Evolutionary conservation across 2,113 vertebrate genomes (phyloP).

Genomic region (Donacobius atricapilla): DNA sequence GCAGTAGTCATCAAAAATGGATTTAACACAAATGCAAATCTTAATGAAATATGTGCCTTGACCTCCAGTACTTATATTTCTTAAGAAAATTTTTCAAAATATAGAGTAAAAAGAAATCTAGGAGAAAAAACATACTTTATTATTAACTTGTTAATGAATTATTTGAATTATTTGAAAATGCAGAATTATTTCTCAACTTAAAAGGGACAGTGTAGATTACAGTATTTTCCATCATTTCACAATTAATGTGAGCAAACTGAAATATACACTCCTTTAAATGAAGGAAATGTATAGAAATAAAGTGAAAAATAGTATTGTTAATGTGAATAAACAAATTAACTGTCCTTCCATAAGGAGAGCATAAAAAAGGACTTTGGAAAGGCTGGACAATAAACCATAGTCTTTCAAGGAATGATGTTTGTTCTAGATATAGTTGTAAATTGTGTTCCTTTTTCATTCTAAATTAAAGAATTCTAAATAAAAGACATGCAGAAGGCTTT

Average conservation of each 20-base stretch:
- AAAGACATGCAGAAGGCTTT: not conserved
- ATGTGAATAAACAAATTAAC: not conserved
- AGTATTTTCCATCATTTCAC: not conserved
- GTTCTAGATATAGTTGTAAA: not conserved
- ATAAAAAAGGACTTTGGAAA: not conserved
- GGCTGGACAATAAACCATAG: not conserved
- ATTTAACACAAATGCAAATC: not conserved
- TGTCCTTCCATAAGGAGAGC: not conserved
- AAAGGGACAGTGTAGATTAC: not conserved
- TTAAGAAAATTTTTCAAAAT: not conserved
- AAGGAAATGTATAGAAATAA: not conserved
- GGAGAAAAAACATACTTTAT: not conserved
- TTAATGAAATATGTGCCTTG: not conserved
- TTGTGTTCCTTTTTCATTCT: not conserved
- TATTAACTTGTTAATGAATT: not conserved
- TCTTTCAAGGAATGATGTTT: not conserved
- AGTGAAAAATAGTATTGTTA: not conserved
- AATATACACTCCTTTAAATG: not conserved
- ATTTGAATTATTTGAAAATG: not conserved
- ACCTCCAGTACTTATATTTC: not conserved
- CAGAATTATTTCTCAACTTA: not conserved
- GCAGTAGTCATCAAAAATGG: not conserved
- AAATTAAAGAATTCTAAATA: not conserved
- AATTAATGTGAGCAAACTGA: not conserved
- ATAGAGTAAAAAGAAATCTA: not conserved